Base-by-base conservation (phyloP, 2,888 invertebrate species). In the Dryobotodes eremita region DNA sequence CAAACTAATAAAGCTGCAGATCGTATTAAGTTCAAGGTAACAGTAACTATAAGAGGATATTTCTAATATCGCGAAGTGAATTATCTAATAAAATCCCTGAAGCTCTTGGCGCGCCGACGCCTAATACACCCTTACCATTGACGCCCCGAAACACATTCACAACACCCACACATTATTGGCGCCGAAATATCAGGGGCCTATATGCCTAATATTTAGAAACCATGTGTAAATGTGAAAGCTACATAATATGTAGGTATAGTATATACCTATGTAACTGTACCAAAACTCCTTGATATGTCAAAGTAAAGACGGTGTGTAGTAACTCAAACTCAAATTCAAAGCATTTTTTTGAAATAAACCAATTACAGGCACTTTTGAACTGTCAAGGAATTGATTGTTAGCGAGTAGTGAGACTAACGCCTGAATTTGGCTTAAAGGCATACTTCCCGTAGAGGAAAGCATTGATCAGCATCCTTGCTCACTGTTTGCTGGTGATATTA, bases 121-220 rank as follows among this genome's bases (percentile, higher is more conserved):
- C 69, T 64, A 46, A 80, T 80, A 79, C 77, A 69, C 74, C 53
- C 72, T 57, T 50, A 36, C 48, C 55, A 71, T 65, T 62, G 79
- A 70, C 75, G 75, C 71, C 74, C 48, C 50, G 71, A 76, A 75
- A 85, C 69, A 69, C 75, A 87, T 79, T 72, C 79, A 69, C 72
- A 79, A 65, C 73, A 62, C 75, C 85, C 64, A 81, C 84, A 50
- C 59, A 66, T 74, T 79, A 84, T 73, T 71, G 72, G 48, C 42
- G 59, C 42, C 36, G 75, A 68, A 68, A 71, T 65, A 59, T 77
- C 50, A 59, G 23, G 42, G 46, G 55, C 20, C 55, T 46, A 65
- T 65, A 64, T 31, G 17, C 36, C 23, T 31, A n/a, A 53, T 36
- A 36, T 65, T 48, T 48, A 65, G 59, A 76, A 76, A 65, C 48